Conservation (phyloP, 2,888 invertebrate genomes). For the Lucinisca nassula region DNA sequence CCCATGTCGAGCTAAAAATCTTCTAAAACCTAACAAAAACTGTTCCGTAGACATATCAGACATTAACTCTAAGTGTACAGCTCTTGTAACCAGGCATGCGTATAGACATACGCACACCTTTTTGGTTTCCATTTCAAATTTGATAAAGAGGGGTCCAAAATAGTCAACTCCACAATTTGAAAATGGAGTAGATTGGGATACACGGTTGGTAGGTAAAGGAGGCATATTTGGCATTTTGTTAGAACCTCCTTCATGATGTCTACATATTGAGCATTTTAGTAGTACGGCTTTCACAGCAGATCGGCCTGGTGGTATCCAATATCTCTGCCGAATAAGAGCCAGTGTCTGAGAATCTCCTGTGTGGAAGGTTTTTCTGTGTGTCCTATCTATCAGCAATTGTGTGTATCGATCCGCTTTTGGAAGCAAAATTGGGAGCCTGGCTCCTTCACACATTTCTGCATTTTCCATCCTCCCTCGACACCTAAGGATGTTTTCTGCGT, state of each 20-base stretch:
- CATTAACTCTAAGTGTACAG: conserved; percentile 34
- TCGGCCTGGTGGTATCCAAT: no score
- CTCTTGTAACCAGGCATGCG: conserved; percentile 24
- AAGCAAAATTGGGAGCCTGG: no score
- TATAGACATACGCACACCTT: conserved; percentile 43
- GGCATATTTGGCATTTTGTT: conserved; percentile 38
- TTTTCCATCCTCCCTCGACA: no score
- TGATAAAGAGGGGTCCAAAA: conserved; percentile 25
- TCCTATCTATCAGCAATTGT: no score
- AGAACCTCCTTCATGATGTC: conserved; percentile 2
- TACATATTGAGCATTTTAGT: background rate
- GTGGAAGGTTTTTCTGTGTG: no score
- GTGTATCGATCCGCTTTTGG: no score
- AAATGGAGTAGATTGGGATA: conserved; percentile 31
- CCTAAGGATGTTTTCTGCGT: no score
- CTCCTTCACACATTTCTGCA: no score
- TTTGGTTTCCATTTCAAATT: conserved; percentile 3
- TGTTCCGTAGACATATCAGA: conserved; percentile 44
- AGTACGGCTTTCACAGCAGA: background rate
- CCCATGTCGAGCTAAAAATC: conserved; percentile 16
- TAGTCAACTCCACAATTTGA: conserved; percentile 27
- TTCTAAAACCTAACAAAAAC: no score
- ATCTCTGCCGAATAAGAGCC: no score
- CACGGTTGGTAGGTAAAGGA: conserved; percentile 25
- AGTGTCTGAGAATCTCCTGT: no score